These are phyloP conservation scores for Metridium senile DNA, from an alignment of 92 coral and sea anemone genomes.

Conservation along the genomic window DNA sequence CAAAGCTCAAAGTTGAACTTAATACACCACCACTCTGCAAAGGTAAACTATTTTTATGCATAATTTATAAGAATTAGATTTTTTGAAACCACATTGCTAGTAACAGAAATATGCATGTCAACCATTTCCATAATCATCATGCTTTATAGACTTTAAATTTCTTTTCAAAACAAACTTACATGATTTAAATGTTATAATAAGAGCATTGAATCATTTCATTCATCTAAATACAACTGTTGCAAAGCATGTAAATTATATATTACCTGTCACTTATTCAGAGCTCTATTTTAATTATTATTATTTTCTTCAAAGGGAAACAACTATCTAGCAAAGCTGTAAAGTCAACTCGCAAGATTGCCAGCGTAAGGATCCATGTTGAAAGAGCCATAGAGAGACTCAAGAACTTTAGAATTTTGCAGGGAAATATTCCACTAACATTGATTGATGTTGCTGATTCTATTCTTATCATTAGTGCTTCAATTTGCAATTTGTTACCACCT, in stretches of 20 bases:
- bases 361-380: too few relatives aligned
- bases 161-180: neutral
- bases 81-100: too few relatives aligned
- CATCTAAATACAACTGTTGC: neutral
- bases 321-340: constrained; percentile 33
- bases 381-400: constrained; percentile 31
- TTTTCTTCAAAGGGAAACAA: constrained; percentile 31
- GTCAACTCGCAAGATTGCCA: constrained; percentile 38
- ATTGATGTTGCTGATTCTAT: too few relatives aligned
- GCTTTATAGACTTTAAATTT: too few relatives aligned
- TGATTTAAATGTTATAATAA: neutral
- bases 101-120: too few relatives aligned
- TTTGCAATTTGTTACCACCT: constrained; percentile 45
- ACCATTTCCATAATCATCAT: too few relatives aligned
- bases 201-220: neutral
- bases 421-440: constrained; percentile 18
- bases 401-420: constrained; percentile 35
- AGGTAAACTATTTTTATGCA: constrained; percentile 3
- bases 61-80: neutral
- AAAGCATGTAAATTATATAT: neutral
- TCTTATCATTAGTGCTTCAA: constrained; percentile 31
- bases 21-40: too few relatives aligned
- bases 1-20: constrained; percentile 26
- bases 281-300: neutral
- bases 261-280: neutral